Evolutionary conservation across 2,888 invertebrate genomes (phyloP), one percentile per base, ranked within the genome.

Genomic region (Hesperia comma): DNA sequence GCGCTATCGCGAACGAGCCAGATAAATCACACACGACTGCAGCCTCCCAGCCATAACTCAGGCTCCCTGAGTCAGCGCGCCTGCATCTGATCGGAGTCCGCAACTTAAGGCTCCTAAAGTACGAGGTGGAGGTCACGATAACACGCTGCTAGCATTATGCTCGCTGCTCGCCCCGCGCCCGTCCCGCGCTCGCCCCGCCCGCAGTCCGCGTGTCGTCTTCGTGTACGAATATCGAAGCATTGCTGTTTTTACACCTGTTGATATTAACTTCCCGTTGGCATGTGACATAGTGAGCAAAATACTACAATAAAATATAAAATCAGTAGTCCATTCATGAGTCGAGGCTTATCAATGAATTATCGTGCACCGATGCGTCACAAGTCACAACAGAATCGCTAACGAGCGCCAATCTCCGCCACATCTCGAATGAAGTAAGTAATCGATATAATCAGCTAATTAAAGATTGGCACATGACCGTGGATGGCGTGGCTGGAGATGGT

Each of bases 11-110:
- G 56, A 61, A 61, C 61, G 55, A 62, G 67, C 61, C 70, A 66
- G 73, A 73, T 75, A 74, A 72, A 75, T 75, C 75, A 73, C 74
- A 64, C 68, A 68, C 71, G 70, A 69, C 68, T 61, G 68, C 63
- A 60, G 69, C 68, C 68, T 67, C 67, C 67, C 67, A 68, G 64
- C 68, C 69, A 67, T 72, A 72, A 73, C 72, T 71, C 70, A 67
- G 69, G 62, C 63, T 41, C 56, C 67, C 60, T 21, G 70, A 68
- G 64, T 61, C 66, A 62, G 62, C 54, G 68, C 64, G 67, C 56
- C 41, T 54, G 66, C 67, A 67, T 61, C 67, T 55, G 67, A 67
- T 67, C 67, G 64, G 43, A 15, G 15, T 19, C 46, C 53, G 41
- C 58, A 6, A 46, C 37, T 26, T 37, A 37, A 37, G 40, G 41